These are phyloP conservation scores for Nomada goodeniana DNA, from an alignment of 2,888 invertebrate genomes.

Conservation along the genomic window DNA sequence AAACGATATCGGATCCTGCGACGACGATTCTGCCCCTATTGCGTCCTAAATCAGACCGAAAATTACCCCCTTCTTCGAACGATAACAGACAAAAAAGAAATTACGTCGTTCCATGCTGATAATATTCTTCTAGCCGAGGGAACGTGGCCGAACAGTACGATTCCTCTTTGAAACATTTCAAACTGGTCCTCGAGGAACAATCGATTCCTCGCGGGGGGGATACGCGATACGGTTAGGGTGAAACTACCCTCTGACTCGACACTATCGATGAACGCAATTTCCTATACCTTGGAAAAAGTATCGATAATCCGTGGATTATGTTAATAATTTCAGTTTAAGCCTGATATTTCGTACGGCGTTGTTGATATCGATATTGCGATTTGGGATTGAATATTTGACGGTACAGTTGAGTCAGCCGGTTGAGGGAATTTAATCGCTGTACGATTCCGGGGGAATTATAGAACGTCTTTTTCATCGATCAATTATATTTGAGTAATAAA, in stretches of 20 bases:
- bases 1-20: conserved; percentile 18
- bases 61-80: conserved; percentile 8
- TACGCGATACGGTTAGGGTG: not conserved
- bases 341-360: not conserved
- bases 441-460: not conserved
- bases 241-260: conserved; percentile 42
- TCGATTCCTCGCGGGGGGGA: conserved; percentile 16
- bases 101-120: conserved; percentile 15
- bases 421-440: not conserved
- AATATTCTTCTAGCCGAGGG: conserved; percentile 39
- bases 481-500: not conserved
- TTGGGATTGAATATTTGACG: conserved; percentile 6
- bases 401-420: not conserved
- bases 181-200: conserved; percentile 47
- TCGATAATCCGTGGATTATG: conserved; percentile 23
- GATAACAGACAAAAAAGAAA: conserved; percentile 27
- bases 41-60: not conserved
- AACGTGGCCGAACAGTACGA: conserved; percentile 29
- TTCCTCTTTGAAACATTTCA: conserved; percentile 37
- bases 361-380: conserved; percentile 19
- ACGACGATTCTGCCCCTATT: not conserved
- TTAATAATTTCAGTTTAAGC: conserved; percentile 32
- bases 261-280: conserved; percentile 17
- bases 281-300: conserved; percentile 26
- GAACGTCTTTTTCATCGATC: not conserved